Base-by-base conservation (phyloP, 2,888 invertebrate genomes). In the Drosophila prolongata region DNA sequence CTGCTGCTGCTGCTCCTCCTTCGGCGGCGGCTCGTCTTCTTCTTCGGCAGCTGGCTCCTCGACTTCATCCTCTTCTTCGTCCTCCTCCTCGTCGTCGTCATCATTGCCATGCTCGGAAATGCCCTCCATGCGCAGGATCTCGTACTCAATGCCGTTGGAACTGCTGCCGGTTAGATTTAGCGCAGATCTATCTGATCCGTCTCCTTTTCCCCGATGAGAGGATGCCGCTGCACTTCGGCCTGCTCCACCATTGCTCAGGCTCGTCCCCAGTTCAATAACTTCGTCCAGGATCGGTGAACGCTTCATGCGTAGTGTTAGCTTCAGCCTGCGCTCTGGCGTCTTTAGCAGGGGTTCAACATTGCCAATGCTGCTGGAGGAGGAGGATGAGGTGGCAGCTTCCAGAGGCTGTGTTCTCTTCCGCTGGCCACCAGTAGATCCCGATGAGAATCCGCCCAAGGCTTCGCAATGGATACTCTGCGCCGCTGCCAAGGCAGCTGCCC, bases 231-330 rank as follows among this genome's bases (percentile, higher is more conserved):
- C 54, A 8, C 13, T 16, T 10, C 58, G 27, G n/a, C 53, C 56
- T 10, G 19, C 19, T 42, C 24, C 37, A 13, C 19, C 95, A 76
- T 95, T 95, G 81, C 94, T 94, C 53, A 95, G 91, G 87, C 94
- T 95, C 16, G 95, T 95, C 34, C 95, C 95, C n/a, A 95, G 95
- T 90, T 97, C 96, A 88, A 96, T 95, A 1, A 96, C 95, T 89
- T 97, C 97, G 89, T 97, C 97, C 52, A 97, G 93, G 59, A 96
- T 95, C 2, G 97, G 97, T 76, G 97, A 97, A 35, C 97, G 94
- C 91, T 98, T 97, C 94, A 98, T 96, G 6, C 97, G 94, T 67
- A 98, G 92, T 6, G 97, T 97, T 71, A 98, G 91, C 90, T 97
- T 97, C 56, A 97, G 91, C 6, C 96, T 85, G 6, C 92, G 87